Conservation (phyloP, 2,113 vertebrate genomes). For the Sinocyclocheilus anshuiensis region DNA sequence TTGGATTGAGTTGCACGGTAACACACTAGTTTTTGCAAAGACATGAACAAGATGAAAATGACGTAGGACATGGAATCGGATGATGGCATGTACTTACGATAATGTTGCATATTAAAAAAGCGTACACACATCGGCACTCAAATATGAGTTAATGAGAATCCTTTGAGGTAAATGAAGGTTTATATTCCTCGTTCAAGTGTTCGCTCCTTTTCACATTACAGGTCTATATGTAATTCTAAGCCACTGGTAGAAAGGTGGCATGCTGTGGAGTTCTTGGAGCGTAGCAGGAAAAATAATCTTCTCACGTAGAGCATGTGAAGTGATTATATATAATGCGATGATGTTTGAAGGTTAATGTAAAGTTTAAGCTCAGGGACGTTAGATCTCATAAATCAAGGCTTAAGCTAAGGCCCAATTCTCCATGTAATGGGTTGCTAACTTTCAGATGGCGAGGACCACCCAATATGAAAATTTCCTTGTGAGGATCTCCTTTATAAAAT, state of each 20-base stretch:
- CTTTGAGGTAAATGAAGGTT: not conserved
- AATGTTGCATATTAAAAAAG: not conserved
- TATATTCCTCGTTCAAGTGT: not conserved
- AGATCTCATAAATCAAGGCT: conserved; percentile 25
- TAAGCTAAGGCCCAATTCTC: not conserved
- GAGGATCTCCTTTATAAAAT: not conserved
- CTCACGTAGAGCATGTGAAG: not conserved
- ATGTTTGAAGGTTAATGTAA: conserved; percentile 32
- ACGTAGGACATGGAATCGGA: not conserved
- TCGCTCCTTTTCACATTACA: not conserved
- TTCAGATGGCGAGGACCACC: not conserved
- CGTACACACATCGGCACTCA: not conserved
- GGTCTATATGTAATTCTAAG: not conserved
- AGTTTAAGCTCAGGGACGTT: conserved; percentile 29
- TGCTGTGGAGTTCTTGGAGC: not conserved
- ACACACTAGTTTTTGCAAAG: conserved; percentile 16
- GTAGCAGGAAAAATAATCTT: not conserved
- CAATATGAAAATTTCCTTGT: not conserved
- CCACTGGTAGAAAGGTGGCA: not conserved
- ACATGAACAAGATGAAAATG: conserved; percentile 1
- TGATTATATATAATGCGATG: not conserved
- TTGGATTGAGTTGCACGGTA: conserved; percentile 33
- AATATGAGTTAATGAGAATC: not conserved
- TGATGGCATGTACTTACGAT: not conserved
- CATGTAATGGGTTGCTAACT: not conserved